Base-by-base conservation (phyloP, 2,113 vertebrate genomes). In the Chaetodon trifascialis region DNA sequence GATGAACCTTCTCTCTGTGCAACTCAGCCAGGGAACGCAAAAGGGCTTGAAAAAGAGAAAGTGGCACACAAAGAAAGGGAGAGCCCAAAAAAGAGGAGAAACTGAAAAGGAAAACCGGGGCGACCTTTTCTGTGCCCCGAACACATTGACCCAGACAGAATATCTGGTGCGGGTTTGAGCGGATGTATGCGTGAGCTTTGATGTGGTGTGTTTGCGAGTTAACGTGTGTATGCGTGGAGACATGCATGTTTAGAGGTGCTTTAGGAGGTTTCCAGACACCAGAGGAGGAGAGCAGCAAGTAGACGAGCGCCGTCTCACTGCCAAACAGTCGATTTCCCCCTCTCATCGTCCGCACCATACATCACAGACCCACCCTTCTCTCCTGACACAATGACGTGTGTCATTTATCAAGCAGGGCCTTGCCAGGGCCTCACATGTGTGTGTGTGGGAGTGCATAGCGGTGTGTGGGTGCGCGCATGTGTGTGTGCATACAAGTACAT, bases 281-380 rank as follows among this genome's bases (percentile, higher is more conserved):
- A 73, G 67, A 82, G 42, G 77, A 62, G 81, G 84, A 66, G 80
- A 88, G 85, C 54, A 66, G 89, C 30, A 59, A 51, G 75, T 46
- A 95, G 96, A 95, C 51, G 87, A 82, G 88, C 64, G 30, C 25
- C 79, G 76, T 84, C 93, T 91, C 95, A 89, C 95, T 96, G 97
- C 97, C 98, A 97, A 98, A 97, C 96, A 98, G 97, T 97, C 96
- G 96, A 98, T 98, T 99, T 99, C 98, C 97, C 96, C 96, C 96
- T 96, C 97, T 97, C 96, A 96, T 97, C 96, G 94, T 96, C 96
- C 90, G 89, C 94, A 93, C 95, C 95, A 97, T 99, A 96, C 95
- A 99, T 99, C 98, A 99, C 95, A 94, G 97, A 97, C 97, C 97
- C 97, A 95, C 97, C 98, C 97, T 97, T 97, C 95, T 95, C 97